Evolutionary conservation across 2,888 invertebrate species (phyloP).

Genomic region (Tridacna crocea): DNA sequence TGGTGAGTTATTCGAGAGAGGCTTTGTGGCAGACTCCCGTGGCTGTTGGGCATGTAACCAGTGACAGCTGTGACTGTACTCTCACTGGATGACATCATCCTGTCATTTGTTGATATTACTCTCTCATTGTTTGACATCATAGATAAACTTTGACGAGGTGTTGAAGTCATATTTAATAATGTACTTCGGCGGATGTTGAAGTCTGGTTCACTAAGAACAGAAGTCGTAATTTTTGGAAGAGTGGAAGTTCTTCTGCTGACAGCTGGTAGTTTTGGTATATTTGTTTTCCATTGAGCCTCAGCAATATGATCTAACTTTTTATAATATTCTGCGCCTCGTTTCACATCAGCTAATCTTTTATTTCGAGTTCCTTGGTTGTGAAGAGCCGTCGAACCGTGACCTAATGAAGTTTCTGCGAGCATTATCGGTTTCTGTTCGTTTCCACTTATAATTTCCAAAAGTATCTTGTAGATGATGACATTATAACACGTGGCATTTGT

Average conservation of each 20-base stretch:
- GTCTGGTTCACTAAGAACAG: conserved; percentile 57
- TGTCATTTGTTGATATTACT: no score
- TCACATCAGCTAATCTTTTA: conserved; percentile 64
- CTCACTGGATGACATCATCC: conserved; percentile 47
- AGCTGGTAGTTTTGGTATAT: conserved; percentile 59
- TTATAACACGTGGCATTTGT: not conserved
- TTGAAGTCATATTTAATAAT: conserved; percentile 58
- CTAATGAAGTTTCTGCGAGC: conserved; percentile 51
- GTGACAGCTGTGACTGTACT: conserved; percentile 42
- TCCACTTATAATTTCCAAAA: not conserved
- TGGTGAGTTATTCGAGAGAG: conserved; percentile 51
- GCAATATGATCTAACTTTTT: conserved; percentile 66
- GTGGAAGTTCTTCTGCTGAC: conserved; percentile 45
- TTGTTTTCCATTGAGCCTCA: conserved; percentile 64
- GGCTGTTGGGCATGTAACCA: conserved; percentile 44
- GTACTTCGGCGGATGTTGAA: conserved; percentile 29
- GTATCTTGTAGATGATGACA: not conserved
- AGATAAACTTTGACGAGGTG: conserved; percentile 62
- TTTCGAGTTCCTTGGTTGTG: conserved; percentile 48
- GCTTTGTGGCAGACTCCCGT: conserved; percentile 52
- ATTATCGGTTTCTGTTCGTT: not conserved
- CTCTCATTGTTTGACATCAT: conserved; percentile 41
- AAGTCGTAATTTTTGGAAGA: conserved; percentile 58
- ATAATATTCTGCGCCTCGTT: conserved; percentile 67
- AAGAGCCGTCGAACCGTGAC: conserved; percentile 24